Evolutionary conservation across 37 sponge, comb jelly and placozoan genomes (phyloP).

Genomic region (Aphrocallistes beatrix): DNA sequence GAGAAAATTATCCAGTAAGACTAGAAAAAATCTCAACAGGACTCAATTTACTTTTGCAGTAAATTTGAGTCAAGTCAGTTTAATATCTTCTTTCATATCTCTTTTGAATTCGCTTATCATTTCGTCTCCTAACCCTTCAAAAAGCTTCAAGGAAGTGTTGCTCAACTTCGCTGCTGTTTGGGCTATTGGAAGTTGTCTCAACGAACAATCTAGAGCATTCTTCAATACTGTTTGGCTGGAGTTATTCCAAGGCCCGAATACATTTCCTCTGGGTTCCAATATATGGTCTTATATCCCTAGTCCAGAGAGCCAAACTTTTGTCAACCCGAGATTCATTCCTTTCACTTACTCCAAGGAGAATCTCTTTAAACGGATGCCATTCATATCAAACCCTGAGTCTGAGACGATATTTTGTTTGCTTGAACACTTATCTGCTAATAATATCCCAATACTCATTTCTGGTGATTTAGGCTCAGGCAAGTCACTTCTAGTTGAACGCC

Average conservation of each 20-base stretch:
- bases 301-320: background rate
- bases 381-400: background rate
- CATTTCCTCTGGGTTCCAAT: background rate
- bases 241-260: slow-evolving; percentile 8
- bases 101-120: background rate
- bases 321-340: background rate
- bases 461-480: slow-evolving; percentile 9
- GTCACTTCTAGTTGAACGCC: background rate
- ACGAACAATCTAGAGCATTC: slow-evolving; percentile 1
- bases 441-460: background rate
- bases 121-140: background rate
- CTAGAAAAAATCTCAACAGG: background rate
- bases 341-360: background rate
- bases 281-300: slow-evolving; percentile 3
- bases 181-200: background rate
- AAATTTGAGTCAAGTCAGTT: background rate
- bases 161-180: slow-evolving; percentile 16
- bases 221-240: slow-evolving; percentile 12
- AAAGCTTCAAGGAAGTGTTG: background rate
- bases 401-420: background rate
- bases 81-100: background rate
- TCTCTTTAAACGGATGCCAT: background rate
- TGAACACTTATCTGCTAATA: background rate
- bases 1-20: background rate
- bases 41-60: background rate